Percentiles rank a stretch among this genome's conserved stretches.
These are phyloP conservation scores for Drosophila melanosoma DNA, from an alignment of 2,888 invertebrate species.

Conservation along the genomic window DNA sequence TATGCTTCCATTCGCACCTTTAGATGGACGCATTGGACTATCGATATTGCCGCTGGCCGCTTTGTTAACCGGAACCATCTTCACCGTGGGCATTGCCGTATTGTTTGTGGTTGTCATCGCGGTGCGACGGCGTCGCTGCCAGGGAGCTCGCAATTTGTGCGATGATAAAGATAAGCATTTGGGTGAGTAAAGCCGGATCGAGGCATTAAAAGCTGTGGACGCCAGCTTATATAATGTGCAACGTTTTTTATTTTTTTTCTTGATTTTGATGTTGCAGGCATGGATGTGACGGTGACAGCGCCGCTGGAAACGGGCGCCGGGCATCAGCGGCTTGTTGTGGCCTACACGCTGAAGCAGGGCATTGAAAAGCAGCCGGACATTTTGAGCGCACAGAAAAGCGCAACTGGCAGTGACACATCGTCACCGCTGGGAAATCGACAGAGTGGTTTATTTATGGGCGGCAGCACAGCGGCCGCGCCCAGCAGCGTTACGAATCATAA, in stretches of 20 bases:
- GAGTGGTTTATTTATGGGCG: constrained; percentile 81
- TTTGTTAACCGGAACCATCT: constrained; percentile 88
- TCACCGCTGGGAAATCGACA: constrained; percentile 84
- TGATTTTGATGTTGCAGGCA: constrained; percentile 71
- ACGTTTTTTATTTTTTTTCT: background rate
- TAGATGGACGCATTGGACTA: constrained; percentile 89
- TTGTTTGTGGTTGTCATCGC: constrained; percentile 88
- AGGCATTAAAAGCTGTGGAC: constrained; percentile 1
- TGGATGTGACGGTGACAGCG: constrained; percentile 86
- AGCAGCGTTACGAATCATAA: constrained; percentile 69
- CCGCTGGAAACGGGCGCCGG: constrained; percentile 92
- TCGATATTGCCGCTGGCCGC: constrained; percentile 91
- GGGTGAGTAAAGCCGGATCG: constrained; percentile 70
- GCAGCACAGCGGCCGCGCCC: constrained; percentile 65
- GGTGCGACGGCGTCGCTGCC: constrained; percentile 87
- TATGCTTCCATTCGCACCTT: background rate
- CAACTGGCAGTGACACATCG: constrained; percentile 82
- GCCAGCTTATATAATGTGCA: constrained; percentile 5
- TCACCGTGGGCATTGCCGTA: constrained; percentile 88
- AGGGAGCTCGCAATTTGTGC: constrained; percentile 86
- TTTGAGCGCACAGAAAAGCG: constrained; percentile 91
- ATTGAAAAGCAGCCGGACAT: constrained; percentile 91
- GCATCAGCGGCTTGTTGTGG: constrained; percentile 93
- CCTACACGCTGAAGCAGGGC: constrained; percentile 93
- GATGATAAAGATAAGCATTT: constrained; percentile 85